These are phyloP conservation scores for Polia nebulosa DNA, from an alignment of 2,888 invertebrate genomes.

Conservation along the genomic window DNA sequence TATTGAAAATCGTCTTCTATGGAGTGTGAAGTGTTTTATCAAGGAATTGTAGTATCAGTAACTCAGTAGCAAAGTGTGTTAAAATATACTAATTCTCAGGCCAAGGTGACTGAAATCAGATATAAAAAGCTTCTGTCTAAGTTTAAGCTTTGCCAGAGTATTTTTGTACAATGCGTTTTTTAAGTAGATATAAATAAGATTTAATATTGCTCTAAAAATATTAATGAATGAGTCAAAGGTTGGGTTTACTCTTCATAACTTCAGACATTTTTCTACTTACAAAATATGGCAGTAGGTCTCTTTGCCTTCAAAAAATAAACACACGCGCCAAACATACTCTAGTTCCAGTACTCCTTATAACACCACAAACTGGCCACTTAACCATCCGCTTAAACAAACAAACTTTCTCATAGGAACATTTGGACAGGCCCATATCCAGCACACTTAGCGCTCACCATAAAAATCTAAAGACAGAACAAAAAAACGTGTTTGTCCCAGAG, in stretches of 20 bases:
- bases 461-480: constrained; percentile 50
- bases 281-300: neutral
- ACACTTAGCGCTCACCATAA: constrained; percentile 63
- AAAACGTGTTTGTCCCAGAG: constrained; percentile 64
- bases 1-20: constrained; percentile 46
- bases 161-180: too few relatives aligned
- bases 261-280: too few relatives aligned
- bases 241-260: too few relatives aligned
- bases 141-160: too few relatives aligned
- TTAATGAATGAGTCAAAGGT: too few relatives aligned
- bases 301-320: neutral
- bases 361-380: constrained; percentile 1
- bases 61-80: neutral
- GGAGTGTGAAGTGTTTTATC: constrained; percentile 24
- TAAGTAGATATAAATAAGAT: too few relatives aligned
- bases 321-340: neutral
- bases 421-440: constrained; percentile 47
- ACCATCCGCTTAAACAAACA: constrained; percentile 45
- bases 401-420: constrained; percentile 54
- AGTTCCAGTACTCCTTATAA: neutral
- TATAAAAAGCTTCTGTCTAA: constrained; percentile 4
- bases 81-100: neutral
- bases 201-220: too few relatives aligned
- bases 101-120: neutral
- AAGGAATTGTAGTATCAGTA: constrained; percentile 11